Base-by-base conservation (phyloP, 1,140 invertebrate genomes). In the Brachionus asplanchnoidis region DNA sequence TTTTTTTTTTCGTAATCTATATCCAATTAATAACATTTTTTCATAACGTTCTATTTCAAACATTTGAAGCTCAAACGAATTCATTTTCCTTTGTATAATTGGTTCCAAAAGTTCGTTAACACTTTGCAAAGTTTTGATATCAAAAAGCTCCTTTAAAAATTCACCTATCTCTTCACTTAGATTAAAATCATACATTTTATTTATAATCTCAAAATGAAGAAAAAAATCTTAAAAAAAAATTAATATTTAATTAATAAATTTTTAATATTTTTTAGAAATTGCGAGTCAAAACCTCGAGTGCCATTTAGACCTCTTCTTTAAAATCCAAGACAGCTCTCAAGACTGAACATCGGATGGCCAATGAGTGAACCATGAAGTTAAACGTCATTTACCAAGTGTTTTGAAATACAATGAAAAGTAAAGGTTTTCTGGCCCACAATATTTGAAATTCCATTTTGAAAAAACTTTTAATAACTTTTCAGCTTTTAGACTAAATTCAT, bases 321-420 rank as follows among this genome's bases (percentile, higher is more conserved):
- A 44, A 20, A 75, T 11, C 70, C 70, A 44, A 75, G 36, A 44
- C 36, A 75, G n/a, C 70, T 44, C 44, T 44, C 70, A 7, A 44
- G 7, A 75, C 70, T 75, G 26, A 75, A 75, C 70, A 75, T 75
- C 20, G 70, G 44, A 75, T 75, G 70, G 8, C 36, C n/a, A 32
- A 6, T 17, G 4, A 75, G 40, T 7, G 70, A 75, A 17, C 70
- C 70, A 46, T 75, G 70, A 9, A 17, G 14, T 75, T 23, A 46
- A n/a, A 75, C 70, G 5, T 75, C 70, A 23, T 44, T 14, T 44
- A 44, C n/a, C 40, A 75, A 75, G 17, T 75, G 70, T 75, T 75
- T 75, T 17, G 70, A 44, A n/a, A 46, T 9, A 46, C 70, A 75
- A 75, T 75, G 70, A 75, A 75, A 75, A 11, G 70, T 75, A 75